These are phyloP conservation scores for Tenthredo mesomela DNA, from an alignment of 2,888 invertebrate genomes.

Conservation along the genomic window DNA sequence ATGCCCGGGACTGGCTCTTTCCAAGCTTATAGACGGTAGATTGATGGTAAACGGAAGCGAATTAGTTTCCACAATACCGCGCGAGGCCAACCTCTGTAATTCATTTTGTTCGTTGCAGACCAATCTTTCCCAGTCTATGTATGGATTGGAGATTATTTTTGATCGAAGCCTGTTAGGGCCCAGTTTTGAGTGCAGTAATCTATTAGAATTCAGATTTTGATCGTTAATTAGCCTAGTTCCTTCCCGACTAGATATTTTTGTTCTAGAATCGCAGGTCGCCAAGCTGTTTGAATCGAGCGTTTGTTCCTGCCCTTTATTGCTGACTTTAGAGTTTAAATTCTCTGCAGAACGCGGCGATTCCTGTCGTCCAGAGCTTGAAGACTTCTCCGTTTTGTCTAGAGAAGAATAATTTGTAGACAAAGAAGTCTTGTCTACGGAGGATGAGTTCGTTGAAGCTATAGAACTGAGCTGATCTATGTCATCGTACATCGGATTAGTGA, in stretches of 20 bases:
- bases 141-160: conserved; percentile 60
- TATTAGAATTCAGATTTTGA: conserved; percentile 9
- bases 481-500: conserved; percentile 73
- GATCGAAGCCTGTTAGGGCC: conserved; percentile 13
- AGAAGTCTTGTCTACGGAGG: conserved; percentile 71
- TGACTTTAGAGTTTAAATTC: conserved; percentile 16
- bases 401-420: conserved; percentile 67
- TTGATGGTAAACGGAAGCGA: conserved; percentile 67
- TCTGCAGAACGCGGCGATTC: conserved; percentile 19
- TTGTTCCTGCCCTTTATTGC: conserved; percentile 9
- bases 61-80: conserved; percentile 66
- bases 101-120: conserved; percentile 69
- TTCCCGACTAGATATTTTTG: not conserved
- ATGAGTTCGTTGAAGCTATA: conserved; percentile 70
- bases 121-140: conserved; percentile 72
- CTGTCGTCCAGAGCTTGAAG: conserved; percentile 19
- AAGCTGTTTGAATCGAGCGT: not conserved
- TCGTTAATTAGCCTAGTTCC: conserved; percentile 4
- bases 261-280: not conserved
- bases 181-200: not conserved
- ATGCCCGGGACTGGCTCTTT: conserved; percentile 71
- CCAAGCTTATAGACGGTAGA: conserved; percentile 71
- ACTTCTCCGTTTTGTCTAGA: conserved; percentile 42
- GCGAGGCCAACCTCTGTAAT: conserved; percentile 65
- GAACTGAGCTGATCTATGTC: conserved; percentile 73